Conservation (phyloP, 2,888 invertebrate species). For the Meta bourneti region DNA sequence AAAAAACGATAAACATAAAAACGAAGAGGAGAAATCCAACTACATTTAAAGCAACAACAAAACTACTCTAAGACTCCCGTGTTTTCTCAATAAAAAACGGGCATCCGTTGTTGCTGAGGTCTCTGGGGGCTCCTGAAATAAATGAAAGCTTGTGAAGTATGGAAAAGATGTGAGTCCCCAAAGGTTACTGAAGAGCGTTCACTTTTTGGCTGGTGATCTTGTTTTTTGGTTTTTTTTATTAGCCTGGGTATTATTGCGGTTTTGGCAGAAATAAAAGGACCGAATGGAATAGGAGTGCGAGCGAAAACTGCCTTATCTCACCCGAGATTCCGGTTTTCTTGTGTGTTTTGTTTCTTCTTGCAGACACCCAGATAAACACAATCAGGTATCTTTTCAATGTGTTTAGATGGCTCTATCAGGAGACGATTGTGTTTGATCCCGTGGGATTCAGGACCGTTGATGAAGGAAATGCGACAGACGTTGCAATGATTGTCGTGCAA, state of each 20-base stretch:
- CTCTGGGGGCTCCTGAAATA: constrained; percentile 48
- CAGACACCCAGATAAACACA: no score
- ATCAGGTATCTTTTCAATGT: no score
- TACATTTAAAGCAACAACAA: constrained; percentile 42
- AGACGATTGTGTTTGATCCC: no score
- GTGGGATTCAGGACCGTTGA: no score
- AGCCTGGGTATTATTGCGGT: constrained; percentile 34
- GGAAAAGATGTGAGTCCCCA: constrained; percentile 50
- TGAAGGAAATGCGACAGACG: no score
- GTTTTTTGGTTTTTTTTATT: not conserved
- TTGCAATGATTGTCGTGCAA: no score
- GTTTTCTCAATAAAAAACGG: constrained; percentile 30
- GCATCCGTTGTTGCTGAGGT: not conserved
- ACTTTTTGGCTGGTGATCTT: not conserved
- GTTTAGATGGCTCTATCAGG: no score
- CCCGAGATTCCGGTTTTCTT: constrained; percentile 4
- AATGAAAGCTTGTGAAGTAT: constrained; percentile 59
- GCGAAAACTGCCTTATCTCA: constrained; percentile 9
- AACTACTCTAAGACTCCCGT: constrained; percentile 26
- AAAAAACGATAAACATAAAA: constrained; percentile 9
- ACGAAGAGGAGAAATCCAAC: constrained; percentile 31
- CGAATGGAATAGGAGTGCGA: not conserved
- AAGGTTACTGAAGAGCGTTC: constrained; percentile 40
- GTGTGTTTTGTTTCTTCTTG: not conserved
- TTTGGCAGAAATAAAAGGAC: not conserved